Evolutionary conservation across 2,888 invertebrate genomes (phyloP).

Genomic region (Galeopsomyia nigrocyanea): DNA sequence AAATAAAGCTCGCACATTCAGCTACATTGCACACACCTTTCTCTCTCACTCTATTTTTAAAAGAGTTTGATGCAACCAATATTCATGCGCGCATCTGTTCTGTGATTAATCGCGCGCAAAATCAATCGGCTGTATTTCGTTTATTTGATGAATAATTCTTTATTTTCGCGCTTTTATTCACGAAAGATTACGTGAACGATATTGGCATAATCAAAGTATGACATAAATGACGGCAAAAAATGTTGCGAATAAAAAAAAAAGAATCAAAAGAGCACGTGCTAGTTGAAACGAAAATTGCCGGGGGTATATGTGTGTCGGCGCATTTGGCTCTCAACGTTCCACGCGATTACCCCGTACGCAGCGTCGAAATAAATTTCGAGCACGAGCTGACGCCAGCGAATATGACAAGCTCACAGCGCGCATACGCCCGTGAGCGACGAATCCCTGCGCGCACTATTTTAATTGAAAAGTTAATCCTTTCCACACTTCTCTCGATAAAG

Average conservation of each 20-base stretch:
- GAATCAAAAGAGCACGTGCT: background rate
- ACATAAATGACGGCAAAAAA: constrained; percentile 25
- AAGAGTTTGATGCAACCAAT: constrained; percentile 11
- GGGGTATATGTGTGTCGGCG: background rate
- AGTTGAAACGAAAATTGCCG: constrained; percentile 12
- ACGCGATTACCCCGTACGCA: constrained; percentile 30
- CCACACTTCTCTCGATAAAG: background rate
- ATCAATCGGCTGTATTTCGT: constrained; percentile 1
- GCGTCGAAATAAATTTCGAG: constrained; percentile 31
- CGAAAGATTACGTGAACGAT: no score
- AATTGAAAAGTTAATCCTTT: constrained; percentile 51
- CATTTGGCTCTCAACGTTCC: constrained; percentile 18
- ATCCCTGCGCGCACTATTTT: constrained; percentile 48
- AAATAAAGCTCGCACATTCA: constrained; percentile 13
- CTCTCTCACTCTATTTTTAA: constrained; percentile 11
- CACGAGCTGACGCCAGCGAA: constrained; percentile 18
- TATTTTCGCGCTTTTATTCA: constrained; percentile 2
- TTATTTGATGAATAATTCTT: background rate
- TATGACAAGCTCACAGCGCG: constrained; percentile 18
- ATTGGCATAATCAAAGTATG: background rate
- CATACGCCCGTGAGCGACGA: constrained; percentile 31
- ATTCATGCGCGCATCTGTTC: background rate
- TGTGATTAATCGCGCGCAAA: background rate
- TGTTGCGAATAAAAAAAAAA: constrained; percentile 1
- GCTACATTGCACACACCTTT: no score